phyloP scores from a whole-genome alignment of 2,888 invertebrate genomes.

The Syritta pipiens region DNA sequence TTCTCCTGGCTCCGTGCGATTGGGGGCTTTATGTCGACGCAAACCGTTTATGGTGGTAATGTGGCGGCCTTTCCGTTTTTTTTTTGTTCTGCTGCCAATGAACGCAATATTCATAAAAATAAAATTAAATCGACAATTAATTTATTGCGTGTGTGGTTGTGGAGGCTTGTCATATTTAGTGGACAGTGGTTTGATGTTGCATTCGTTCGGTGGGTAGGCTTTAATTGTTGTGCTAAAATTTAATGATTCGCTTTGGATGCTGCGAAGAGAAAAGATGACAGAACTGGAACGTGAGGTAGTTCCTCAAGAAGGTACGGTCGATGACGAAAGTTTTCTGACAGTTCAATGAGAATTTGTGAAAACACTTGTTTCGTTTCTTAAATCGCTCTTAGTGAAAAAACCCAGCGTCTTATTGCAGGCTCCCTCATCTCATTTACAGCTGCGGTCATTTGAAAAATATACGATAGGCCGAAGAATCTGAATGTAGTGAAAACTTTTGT shows the following conservation, averaged over 20 bases:
- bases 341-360: too few species aligned
- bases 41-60: conserved; percentile 56
- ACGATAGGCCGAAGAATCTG: too few species aligned
- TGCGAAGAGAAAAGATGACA: not conserved
- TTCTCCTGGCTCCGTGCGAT: conserved; percentile 7
- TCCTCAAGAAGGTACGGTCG: too few species aligned
- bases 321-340: too few species aligned
- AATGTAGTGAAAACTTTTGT: too few species aligned
- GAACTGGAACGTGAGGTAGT: not conserved
- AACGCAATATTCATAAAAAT: conserved; percentile 63
- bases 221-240: conserved; percentile 26
- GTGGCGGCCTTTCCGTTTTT: too few species aligned
- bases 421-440: too few species aligned
- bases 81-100: not conserved
- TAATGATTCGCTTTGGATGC: conserved; percentile 5
- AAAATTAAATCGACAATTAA: conserved; percentile 62
- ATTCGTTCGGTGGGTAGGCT: not conserved
- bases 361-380: too few species aligned
- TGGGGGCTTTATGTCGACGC: conserved; percentile 33
- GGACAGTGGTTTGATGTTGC: not conserved
- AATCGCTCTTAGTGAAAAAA: too few species aligned
- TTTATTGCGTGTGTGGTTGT: conserved; percentile 33
- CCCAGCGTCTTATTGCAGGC: too few species aligned
- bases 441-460: too few species aligned
- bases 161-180: conserved; percentile 40